Base-by-base conservation (phyloP, 2,113 vertebrate genomes). In the Archilochus colubris region DNA sequence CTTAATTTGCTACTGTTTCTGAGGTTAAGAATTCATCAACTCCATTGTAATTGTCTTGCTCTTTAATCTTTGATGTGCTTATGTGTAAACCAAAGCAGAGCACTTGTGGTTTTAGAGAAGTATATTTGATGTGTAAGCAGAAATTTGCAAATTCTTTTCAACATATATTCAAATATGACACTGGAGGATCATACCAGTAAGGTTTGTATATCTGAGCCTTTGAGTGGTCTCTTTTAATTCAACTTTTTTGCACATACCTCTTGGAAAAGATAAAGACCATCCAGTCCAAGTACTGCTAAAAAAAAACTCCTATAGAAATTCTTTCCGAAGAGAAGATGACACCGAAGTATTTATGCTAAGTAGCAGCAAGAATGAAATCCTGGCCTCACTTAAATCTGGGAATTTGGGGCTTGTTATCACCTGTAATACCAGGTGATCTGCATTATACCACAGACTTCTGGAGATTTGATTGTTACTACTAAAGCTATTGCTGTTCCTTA, bases 41-140 rank as follows among this genome's bases (percentile, higher is more conserved):
- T 70, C 43, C 51, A 3, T 54, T 79, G 62, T 89, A 89, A 93
- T 51, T 95, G 46, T 68, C 50, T 96, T 77, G 75, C 28, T 80
- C 67, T 95, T 96, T 96, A 70, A 93, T 92, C 73, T 68, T 82
- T 86, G 93, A 63, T 82, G 81, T 58, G 27, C 31, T 92, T 58
- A 33, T 33, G 30, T 58, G 63, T 79, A 80, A 92, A 93, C 53
- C 92, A 87, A 86, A 93, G 25, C 33, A 88, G 50, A 92, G 55
- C 10, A 36, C 25, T 38, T 19, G 1, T n/a, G 7, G 15, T 16
- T 84, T 67, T 67, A 86, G 40, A 48, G 51, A 59, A 59, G 6
- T 73, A 8, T 33, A 33, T 74, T 66, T 86, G 66, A 55, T 78
- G 40, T 40, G 78, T 16, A 79, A 86, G 27, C 36, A 76, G 43